Percentiles rank a stretch among this genome's conserved stretches.
phyloP scores from a whole-genome alignment of 1,140 invertebrate species.

The Cyrtorhinus lividipennis region DNA sequence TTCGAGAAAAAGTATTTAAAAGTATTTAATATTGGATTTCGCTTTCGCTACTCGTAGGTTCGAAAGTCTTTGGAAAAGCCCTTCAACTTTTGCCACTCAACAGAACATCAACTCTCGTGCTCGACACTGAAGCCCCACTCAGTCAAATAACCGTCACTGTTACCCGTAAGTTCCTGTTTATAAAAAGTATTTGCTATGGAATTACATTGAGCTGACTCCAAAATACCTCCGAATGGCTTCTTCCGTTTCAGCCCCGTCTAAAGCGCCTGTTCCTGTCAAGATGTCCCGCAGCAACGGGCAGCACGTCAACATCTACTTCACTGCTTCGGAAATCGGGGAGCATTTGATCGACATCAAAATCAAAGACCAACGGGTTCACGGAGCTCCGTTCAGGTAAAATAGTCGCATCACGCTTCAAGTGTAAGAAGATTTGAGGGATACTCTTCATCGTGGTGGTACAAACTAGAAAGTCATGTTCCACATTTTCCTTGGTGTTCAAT shows the following conservation, averaged over 20 bases:
- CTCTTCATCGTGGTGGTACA: no score
- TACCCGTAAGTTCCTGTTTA: slow-evolving; percentile 31
- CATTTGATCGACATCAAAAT: slow-evolving; percentile 48
- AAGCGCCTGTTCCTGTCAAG: slow-evolving; percentile 25
- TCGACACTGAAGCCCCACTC: slow-evolving; percentile 34
- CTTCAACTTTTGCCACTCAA: slow-evolving; percentile 46
- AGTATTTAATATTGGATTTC: no score
- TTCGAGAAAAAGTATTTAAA: no score
- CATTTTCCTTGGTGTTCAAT: no score
- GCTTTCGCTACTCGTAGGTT: no score
- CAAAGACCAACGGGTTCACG: slow-evolving; percentile 42
- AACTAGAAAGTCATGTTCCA: no score
- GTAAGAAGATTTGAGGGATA: no score
- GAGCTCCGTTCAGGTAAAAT: slow-evolving; percentile 44
- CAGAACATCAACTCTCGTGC: slow-evolving; percentile 41
- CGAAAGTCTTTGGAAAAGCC: slow-evolving; percentile 44
- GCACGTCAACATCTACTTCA: slow-evolving; percentile 38
- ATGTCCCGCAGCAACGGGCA: slow-evolving; percentile 26
- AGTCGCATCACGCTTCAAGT: not conserved
- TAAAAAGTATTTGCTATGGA: no score
- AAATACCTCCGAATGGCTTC: no score
- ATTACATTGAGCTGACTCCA: no score
- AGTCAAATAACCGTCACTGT: slow-evolving; percentile 39
- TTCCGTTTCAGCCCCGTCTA: slow-evolving; percentile 27
- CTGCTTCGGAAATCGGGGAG: slow-evolving; percentile 50